A percentile compares a stretch with the other conserved stretches of the same genome.
Conservation (phyloP, 2,888 invertebrate genomes). For the Thymelicus sylvestris region DNA sequence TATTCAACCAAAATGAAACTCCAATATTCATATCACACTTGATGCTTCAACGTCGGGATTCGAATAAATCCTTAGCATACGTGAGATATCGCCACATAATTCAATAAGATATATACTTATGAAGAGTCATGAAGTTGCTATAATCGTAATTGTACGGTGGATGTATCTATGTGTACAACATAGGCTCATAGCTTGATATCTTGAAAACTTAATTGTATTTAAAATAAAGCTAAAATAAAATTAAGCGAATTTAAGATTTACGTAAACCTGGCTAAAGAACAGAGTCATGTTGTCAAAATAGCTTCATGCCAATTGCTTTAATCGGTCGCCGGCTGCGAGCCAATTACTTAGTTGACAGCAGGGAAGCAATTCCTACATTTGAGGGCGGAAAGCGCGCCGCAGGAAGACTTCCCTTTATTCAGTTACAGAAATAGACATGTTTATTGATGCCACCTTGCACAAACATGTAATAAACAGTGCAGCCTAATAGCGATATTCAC, state of each 20-base stretch:
- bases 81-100: background rate
- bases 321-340: slow-evolving; percentile 78
- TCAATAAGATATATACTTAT: background rate
- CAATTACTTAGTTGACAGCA: slow-evolving; percentile 83
- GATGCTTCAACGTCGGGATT: slow-evolving; percentile 6
- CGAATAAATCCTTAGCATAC: slow-evolving; percentile 1
- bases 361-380: slow-evolving; percentile 84
- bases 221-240: background rate
- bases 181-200: background rate
- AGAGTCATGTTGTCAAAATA: slow-evolving; percentile 79
- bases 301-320: slow-evolving; percentile 80
- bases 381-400: slow-evolving; percentile 79
- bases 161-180: background rate
- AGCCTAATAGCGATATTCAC: slow-evolving; percentile 12
- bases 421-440: slow-evolving; percentile 59
- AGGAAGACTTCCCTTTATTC: slow-evolving; percentile 82
- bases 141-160: background rate
- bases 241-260: slow-evolving; percentile 8
- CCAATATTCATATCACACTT: slow-evolving; percentile 7
- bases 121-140: slow-evolving; percentile 2
- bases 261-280: slow-evolving; percentile 25
- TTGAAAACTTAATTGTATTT: background rate
- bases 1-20: slow-evolving; percentile 9
- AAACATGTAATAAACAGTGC: slow-evolving; percentile 13
- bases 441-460: slow-evolving; percentile 42